Evolutionary conservation across 2,797 vertebrate species (phyloP), one percentile per base, ranked within the genome.

Genomic region (Arnoldichthys spilopterus): DNA sequence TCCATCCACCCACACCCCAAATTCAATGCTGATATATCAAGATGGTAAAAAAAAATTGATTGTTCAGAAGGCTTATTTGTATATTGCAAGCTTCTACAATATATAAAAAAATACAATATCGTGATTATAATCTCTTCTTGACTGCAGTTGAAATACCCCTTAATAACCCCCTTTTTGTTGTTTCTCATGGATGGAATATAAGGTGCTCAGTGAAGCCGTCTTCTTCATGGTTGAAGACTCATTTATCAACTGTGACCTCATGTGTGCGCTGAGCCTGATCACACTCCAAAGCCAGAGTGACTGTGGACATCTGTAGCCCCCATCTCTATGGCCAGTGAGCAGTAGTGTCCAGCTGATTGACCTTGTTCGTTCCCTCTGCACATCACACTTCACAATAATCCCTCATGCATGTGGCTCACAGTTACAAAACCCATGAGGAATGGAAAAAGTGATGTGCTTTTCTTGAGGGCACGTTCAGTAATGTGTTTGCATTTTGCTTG

Each of bases 261-360:
- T 72, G 74, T 45, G 28, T 77, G 74, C 43, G 20, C 32, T 59
- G 58, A 75, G 93, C 92, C 91, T 93, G 90, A 83, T 90, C 16
- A 82, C 82, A 73, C 89, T 88, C 87, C 81, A 76, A 90, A 86
- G 61, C 77, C 83, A 49, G 20, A 80, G 80, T 85, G 90, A 89
- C 90, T 84, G 80, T 74, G 88, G 91, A 90, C 87, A 91, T 91
- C 90, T 92, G 88, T 87, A 92, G 72, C 76, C 85, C 81, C 81
- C 88, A 87, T 90, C 86, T 91, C 74, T 0, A 0, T 82, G 85
- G 85, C 83, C 90, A 91, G 89, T 87, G 84, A 91, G 64, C 78
- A 74, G 78, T 0, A 1, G 74, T 79, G 90, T 87, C 89, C 92
- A 88, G 83, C 87, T 40, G 64, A 89, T 89, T 89, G 88, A 83